These are phyloP conservation scores for Larimichthys crocea DNA, from an alignment of 2,113 vertebrate genomes.

Conservation along the genomic window DNA sequence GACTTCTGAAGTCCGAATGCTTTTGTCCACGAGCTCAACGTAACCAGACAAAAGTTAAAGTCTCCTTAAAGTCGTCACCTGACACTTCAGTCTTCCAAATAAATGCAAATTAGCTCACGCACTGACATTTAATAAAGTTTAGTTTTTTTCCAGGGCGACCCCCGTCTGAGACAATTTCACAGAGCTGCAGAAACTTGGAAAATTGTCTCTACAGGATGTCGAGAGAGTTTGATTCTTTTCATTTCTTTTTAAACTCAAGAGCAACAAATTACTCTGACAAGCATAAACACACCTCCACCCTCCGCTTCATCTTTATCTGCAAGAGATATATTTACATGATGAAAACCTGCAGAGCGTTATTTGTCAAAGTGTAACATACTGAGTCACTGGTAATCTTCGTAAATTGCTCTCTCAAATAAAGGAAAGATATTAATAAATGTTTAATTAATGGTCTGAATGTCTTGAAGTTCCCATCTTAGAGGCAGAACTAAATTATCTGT, in stretches of 20 bases:
- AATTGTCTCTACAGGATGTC: slow-evolving; percentile 57
- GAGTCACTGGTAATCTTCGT: not conserved
- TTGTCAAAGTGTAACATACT: slow-evolving; percentile 15
- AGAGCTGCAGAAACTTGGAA: slow-evolving; percentile 42
- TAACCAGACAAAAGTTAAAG: slow-evolving; percentile 18
- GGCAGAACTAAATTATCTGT: no score
- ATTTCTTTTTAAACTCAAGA: slow-evolving; percentile 51
- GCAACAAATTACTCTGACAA: slow-evolving; percentile 53
- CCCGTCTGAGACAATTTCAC: slow-evolving; percentile 52
- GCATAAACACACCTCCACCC: slow-evolving; percentile 22
- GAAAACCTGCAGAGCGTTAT: slow-evolving; percentile 37
- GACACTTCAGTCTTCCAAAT: slow-evolving; percentile 12
- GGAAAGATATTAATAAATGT: not conserved
- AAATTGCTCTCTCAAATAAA: slow-evolving; percentile 4
- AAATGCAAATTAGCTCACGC: slow-evolving; percentile 18
- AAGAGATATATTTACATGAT: slow-evolving; percentile 15
- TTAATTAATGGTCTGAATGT: not conserved
- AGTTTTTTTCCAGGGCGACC: slow-evolving; percentile 23
- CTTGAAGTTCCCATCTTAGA: not conserved
- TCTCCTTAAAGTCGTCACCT: slow-evolving; percentile 26
- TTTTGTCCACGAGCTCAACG: slow-evolving; percentile 48
- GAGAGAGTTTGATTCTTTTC: slow-evolving; percentile 28
- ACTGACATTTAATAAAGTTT: slow-evolving; percentile 37
- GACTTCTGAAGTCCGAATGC: slow-evolving; percentile 32
- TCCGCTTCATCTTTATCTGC: not conserved